phyloP scores from a whole-genome alignment of 2,888 invertebrate species.

The Trichogramma dendrolimi region DNA sequence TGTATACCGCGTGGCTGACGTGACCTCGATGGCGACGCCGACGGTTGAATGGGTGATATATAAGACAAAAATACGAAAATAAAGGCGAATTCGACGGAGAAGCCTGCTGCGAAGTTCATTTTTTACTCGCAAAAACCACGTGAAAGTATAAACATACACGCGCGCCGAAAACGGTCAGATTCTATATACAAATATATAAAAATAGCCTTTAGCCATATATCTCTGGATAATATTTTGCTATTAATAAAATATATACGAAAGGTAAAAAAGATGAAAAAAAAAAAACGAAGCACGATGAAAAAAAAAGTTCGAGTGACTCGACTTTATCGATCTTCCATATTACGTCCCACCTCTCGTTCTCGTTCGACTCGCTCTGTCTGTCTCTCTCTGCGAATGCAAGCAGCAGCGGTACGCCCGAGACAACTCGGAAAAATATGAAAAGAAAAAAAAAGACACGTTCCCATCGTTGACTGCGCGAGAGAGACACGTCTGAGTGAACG shows the following conservation, averaged over 20 bases:
- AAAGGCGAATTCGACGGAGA: too few relatives aligned
- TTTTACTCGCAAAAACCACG: too few relatives aligned
- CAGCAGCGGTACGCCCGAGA: slow-evolving; percentile 1
- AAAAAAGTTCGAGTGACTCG: not conserved
- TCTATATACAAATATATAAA: too few relatives aligned
- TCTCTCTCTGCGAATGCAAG: not conserved
- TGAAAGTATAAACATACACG: too few relatives aligned
- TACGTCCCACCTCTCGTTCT: not conserved
- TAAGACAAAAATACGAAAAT: too few relatives aligned
- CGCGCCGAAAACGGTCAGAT: too few relatives aligned
- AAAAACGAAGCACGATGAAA: not conserved
- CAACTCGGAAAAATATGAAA: slow-evolving; percentile 9
- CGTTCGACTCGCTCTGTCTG: not conserved
- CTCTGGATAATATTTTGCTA: slow-evolving; percentile 23
- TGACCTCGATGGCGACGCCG: too few relatives aligned
- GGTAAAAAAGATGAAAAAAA: not conserved
- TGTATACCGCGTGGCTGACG: too few relatives aligned
- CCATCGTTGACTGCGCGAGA: too few relatives aligned
- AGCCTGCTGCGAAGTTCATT: too few relatives aligned
- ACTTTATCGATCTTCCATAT: slow-evolving; percentile 15
- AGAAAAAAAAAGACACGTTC: not conserved
- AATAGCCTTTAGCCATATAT: not conserved
- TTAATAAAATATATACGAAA: slow-evolving; percentile 2
- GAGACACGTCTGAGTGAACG: too few relatives aligned
- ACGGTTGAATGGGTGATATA: too few relatives aligned